Base-by-base conservation (phyloP, 2,888 invertebrate genomes). In the Clostera curtula region DNA sequence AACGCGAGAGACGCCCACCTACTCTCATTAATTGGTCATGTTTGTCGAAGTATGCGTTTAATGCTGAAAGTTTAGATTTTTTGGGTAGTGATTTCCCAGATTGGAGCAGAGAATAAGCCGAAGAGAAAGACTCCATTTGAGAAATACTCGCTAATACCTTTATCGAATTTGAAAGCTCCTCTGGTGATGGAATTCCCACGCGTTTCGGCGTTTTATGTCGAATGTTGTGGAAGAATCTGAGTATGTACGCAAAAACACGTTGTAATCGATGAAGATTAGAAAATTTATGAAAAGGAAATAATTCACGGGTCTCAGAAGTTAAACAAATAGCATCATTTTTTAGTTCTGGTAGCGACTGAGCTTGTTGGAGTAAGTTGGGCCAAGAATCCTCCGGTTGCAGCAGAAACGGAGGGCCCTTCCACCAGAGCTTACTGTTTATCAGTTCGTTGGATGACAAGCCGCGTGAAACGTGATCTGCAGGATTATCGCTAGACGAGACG, bases 381-480 rank as follows among this genome's bases (percentile, higher is more conserved):
- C 30, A 30, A 22, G 18, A 14, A 12, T 30, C 22, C 19, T 25
- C 15, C 3, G 12, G 14, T 4, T 25, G 6, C 2, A 10, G 20
- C 3, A 20, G 10, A 12, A 20, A 20, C 8, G 18, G 12, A 29
- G 25, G 25, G 21, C 30, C 30, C 18, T 30, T 13, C 30, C 22
- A 30, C 25, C 25, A 26, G 2, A 30, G n/a, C n/a, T 18, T 24
- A 21, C 18, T 21, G 12, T 3, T 13, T n/a, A 3, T n/a, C 5
- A 30, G 5, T 3, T 30, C 22, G 4, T 23, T 14, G 6, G 25
- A 23, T 5, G 14, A 3, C 7, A 26, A 18, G 14, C 30, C 30
- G 7, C 22, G 30, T 12, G 30, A 26, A 7, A 26, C 26, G n/a
- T 22, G n/a, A 3, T 30, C 30, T 13, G 25, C 25, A 3, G 30